Evolutionary conservation across 1,140 invertebrate species (phyloP).

Genomic region (Brachystomella parvula): DNA sequence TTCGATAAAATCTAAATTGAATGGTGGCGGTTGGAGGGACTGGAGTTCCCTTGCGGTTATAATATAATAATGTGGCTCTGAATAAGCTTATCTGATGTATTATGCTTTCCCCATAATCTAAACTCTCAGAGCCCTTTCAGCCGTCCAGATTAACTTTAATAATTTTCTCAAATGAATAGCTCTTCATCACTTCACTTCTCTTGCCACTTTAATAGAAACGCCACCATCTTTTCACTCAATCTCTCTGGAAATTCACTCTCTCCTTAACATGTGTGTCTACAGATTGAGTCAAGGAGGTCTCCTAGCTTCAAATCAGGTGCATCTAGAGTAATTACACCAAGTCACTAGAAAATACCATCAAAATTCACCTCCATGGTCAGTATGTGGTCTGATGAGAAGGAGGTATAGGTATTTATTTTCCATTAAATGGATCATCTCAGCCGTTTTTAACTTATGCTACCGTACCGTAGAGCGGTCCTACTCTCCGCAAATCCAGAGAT

Average conservation of each 20-base stretch:
- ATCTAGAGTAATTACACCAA: no score
- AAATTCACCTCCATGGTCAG: no score
- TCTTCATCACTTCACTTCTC: slow-evolving; percentile 18
- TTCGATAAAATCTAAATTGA: slow-evolving; percentile 13
- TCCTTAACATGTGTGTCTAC: no score
- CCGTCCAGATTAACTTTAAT: slow-evolving; percentile 38
- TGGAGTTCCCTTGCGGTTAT: slow-evolving; percentile 31
- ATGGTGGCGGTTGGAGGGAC: slow-evolving; percentile 8
- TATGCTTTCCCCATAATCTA: slow-evolving; percentile 22
- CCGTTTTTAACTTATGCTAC: no score
- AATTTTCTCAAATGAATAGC: slow-evolving; percentile 38
- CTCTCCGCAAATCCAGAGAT: no score
- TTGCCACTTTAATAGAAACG: neutral
- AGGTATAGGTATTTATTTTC: no score
- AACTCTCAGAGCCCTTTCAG: slow-evolving; percentile 35
- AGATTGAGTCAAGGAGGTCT: no score
- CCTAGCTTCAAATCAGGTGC: no score
- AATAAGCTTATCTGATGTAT: neutral
- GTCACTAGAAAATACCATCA: no score
- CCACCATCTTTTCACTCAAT: neutral
- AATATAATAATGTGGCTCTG: slow-evolving; percentile 20
- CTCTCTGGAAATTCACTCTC: neutral
- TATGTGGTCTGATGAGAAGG: no score
- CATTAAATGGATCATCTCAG: no score
- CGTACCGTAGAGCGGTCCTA: no score